A percentile compares a stretch with the other conserved stretches of the same genome.
Evolutionary conservation across 2,113 vertebrate genomes (phyloP).

Genomic region (Sitta europaea): DNA sequence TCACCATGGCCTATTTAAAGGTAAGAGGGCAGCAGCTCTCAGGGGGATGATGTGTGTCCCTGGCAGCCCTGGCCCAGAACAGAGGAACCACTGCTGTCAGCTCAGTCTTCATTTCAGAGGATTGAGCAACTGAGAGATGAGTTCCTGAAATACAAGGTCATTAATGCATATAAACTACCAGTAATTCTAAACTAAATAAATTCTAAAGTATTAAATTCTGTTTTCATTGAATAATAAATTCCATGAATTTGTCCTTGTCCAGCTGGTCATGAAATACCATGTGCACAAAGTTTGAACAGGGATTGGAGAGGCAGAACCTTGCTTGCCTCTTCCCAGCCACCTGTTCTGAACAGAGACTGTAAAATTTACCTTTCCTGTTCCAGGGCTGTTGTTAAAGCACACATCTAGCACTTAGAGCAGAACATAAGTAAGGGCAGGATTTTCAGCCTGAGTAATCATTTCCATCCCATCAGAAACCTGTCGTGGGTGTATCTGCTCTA

Average conservation of each 20-base stretch:
- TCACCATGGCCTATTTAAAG: slow-evolving; percentile 99
- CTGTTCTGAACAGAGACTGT: neutral
- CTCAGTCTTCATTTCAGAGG: neutral
- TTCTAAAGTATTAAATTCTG: neutral
- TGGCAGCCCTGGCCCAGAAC: neutral
- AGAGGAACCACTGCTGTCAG: neutral
- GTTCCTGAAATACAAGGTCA: neutral
- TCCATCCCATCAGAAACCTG: neutral
- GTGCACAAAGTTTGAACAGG: rapidly evolving
- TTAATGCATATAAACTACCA: neutral
- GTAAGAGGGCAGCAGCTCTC: slow-evolving; percentile 66
- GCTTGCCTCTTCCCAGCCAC: neutral
- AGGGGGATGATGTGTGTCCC: neutral
- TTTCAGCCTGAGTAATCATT: neutral
- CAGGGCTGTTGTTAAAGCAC: neutral
- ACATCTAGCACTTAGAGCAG: neutral
- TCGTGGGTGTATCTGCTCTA: neutral
- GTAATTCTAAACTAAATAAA: neutral
- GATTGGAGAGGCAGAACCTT: neutral
- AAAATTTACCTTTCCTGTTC: neutral
- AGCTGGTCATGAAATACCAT: neutral
- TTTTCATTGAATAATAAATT: neutral
- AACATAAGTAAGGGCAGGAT: neutral
- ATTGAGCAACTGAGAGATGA: neutral
- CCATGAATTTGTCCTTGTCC: neutral